Evolutionary conservation across 2,888 invertebrate genomes (phyloP), one percentile per base, ranked within the genome.

Genomic region (Sussaba pulchella): DNA sequence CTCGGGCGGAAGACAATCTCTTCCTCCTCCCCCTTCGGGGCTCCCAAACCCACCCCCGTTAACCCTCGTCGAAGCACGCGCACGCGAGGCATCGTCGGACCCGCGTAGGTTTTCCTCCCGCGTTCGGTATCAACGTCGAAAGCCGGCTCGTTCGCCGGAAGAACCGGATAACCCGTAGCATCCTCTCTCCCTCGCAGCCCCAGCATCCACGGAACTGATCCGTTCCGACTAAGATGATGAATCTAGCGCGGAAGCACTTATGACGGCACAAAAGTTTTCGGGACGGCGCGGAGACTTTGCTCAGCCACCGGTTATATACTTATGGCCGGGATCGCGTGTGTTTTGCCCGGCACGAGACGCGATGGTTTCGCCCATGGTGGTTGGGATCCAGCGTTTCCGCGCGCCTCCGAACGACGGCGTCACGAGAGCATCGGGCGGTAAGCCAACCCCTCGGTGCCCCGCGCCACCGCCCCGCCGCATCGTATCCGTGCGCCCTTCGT

Each of bases 201-300:
- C n/a, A 21, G 14, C 64, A 45, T 87, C 88, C 84, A 66, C 39
- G n/a, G n/a, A 69, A 77, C 73, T 70, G 81, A 81, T 81, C 81
- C 81, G 70, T 24, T 52, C 31, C 64, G 77, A 70, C 88, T 89
- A 87, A 89, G 88, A 92, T 92, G 92, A 92, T 92, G 91, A 91
- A 92, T 92, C 91, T 92, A 88, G 89, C 88, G 88, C 89, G 90
- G 90, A 91, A 91, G 90, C 92, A 91, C 91, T 92, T 92, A 92
- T 91, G 92, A 91, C 92, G 88, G 88, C 31, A n/a, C n/a, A 88
- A 87, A 87, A 89, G 73, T 66, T 17, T 43, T 57, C 45, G 52
- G 31, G 57, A 39, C 4, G 6, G 31, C 4, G 31, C 31, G 4
- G 75, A 54, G 14, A 69, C 45, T 47, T 41, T 41, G 14, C 69